A percentile compares a stretch with the other conserved stretches of the same genome.
These are phyloP conservation scores for Spea multiplicata DNA, from an alignment of 2,113 vertebrate species.

Conservation along the genomic window DNA sequence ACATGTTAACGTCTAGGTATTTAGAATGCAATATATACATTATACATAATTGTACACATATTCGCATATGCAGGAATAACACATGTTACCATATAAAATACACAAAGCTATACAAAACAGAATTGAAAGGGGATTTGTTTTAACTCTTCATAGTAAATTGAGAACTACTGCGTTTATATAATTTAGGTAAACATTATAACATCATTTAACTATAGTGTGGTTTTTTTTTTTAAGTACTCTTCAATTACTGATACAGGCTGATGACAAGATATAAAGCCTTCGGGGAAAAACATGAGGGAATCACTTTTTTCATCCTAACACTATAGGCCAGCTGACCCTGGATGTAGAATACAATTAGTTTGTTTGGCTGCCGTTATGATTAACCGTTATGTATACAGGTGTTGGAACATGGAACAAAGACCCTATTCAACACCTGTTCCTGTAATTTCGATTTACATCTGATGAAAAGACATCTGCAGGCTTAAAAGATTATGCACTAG, in stretches of 20 bases:
- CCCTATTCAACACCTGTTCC: conserved; percentile 40
- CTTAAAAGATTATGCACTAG: conserved; percentile 41
- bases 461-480: conserved; percentile 37
- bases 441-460: conserved; percentile 40
- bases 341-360: conserved; percentile 14
- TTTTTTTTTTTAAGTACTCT: not conserved
- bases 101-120: too few relatives aligned
- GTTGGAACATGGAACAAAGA: conserved; percentile 42
- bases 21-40: too few relatives aligned
- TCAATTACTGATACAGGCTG: conserved; percentile 26
- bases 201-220: too few relatives aligned
- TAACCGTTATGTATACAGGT: conserved; percentile 37
- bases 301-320: not conserved
- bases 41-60: too few relatives aligned
- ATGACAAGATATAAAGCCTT: not conserved
- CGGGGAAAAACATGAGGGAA: not conserved
- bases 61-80: too few relatives aligned
- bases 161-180: too few relatives aligned
- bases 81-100: too few relatives aligned
- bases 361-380: conserved; percentile 26
- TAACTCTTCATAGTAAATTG: too few relatives aligned
- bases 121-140: too few relatives aligned
- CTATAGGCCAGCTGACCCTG: conserved; percentile 29
- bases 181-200: too few relatives aligned
- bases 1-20: too few relatives aligned